Conservation (phyloP, 2,113 vertebrate species). For the Edolisoma coerulescens region DNA sequence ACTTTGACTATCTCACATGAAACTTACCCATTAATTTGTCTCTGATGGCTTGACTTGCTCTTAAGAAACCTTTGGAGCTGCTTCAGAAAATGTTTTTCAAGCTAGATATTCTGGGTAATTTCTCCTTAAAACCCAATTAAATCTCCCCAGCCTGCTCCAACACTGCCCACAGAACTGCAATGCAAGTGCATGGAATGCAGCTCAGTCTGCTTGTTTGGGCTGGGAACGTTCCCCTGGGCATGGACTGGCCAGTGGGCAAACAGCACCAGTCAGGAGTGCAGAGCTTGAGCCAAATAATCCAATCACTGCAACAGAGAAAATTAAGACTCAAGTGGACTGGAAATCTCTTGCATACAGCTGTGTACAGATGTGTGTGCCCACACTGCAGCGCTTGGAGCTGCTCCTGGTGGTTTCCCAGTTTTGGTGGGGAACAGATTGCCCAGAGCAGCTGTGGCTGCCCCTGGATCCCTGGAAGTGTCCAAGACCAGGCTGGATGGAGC, state of each 20-base stretch:
- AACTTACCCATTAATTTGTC: background rate
- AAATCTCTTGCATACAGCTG: background rate
- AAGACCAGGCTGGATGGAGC: fast-evolving
- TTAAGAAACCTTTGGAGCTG: background rate
- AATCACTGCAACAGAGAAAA: background rate
- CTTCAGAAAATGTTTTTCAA: background rate
- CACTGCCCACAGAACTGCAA: background rate
- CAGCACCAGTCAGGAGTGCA: background rate
- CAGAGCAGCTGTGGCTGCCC: background rate
- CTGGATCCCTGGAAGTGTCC: background rate
- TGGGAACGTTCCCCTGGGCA: background rate
- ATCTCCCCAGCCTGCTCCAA: background rate
- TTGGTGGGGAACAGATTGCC: background rate
- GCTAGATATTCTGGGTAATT: background rate
- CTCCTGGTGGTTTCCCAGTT: background rate
- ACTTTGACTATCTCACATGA: background rate
- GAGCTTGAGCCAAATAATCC: background rate
- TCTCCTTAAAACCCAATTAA: background rate
- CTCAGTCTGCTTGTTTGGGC: background rate
- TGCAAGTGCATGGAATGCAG: background rate
- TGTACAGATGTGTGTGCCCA: background rate
- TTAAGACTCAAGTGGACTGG: background rate
- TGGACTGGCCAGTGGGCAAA: background rate
- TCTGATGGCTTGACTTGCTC: background rate
- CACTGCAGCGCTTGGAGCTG: background rate